phyloP scores from a whole-genome alignment of 2,113 vertebrate genomes.

The Trogon surrucura region DNA sequence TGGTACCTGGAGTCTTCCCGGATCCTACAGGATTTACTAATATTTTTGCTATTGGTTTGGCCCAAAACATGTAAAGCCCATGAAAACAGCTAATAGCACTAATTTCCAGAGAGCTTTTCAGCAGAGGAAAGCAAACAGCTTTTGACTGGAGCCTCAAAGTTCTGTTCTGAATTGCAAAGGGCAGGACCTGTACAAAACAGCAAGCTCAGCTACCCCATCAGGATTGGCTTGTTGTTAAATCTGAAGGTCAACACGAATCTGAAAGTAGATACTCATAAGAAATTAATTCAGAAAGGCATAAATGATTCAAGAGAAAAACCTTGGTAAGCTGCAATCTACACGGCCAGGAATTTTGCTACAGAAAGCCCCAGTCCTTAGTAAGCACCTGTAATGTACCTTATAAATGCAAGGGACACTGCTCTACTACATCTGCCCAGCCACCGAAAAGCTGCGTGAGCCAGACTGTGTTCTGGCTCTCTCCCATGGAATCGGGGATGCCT shows the following conservation, averaged over 20 bases:
- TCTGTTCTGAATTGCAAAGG: background rate
- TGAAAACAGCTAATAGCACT: background rate
- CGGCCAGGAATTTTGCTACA: background rate
- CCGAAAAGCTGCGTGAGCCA: accelerated
- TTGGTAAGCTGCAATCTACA: background rate
- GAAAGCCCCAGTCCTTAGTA: background rate
- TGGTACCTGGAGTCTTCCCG: background rate
- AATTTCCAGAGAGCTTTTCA: background rate
- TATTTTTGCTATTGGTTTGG: background rate
- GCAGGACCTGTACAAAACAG: background rate
- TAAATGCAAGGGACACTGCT: background rate
- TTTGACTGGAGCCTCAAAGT: background rate
- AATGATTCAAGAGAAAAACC: conserved; percentile 49
- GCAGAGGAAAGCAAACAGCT: background rate
- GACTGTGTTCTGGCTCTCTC: background rate
- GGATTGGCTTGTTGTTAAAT: background rate
- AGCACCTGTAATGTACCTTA: background rate
- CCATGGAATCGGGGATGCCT: accelerated
- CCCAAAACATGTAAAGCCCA: background rate
- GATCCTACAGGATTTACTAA: background rate
- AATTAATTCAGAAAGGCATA: conserved; percentile 50
- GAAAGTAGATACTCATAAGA: conserved; percentile 45
- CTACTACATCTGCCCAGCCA: background rate
- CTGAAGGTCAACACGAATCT: background rate
- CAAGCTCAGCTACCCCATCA: background rate